These are phyloP conservation scores for Drosophila affinis DNA, from an alignment of 2,888 invertebrate genomes.

Conservation along the genomic window DNA sequence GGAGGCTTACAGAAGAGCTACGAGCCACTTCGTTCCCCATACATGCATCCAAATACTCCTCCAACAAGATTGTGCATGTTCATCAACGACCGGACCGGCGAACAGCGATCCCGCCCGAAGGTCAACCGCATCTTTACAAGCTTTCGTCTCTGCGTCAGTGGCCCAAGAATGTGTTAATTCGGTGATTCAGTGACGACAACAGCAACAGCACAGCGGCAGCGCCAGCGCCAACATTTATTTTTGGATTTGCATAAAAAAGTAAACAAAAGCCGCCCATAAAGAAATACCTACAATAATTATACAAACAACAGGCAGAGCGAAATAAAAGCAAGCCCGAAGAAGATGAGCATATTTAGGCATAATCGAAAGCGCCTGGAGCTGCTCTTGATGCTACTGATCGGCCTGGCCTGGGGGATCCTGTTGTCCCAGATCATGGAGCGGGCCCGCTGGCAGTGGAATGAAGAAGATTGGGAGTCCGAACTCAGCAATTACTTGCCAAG, in stretches of 20 bases:
- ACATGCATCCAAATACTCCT: conserved; percentile 2
- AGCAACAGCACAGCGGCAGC: conserved; percentile 8
- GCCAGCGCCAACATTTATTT: conserved; percentile 3
- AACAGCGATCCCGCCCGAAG: conserved; percentile 46
- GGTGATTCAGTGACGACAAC: conserved; percentile 45
- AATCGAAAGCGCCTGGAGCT: conserved; percentile 55
- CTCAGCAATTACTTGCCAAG: neutral
- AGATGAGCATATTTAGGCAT: conserved; percentile 36
- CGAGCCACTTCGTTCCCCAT: neutral
- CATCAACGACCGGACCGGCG: too few species aligned
- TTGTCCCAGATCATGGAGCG: conserved; percentile 71
- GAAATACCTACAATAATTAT: conserved; percentile 6
- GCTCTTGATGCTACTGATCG: conserved; percentile 66
- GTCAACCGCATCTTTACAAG: conserved; percentile 73
- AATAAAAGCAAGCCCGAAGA: conserved; percentile 6
- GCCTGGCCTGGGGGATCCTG: conserved; percentile 72
- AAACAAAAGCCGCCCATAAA: conserved; percentile 48
- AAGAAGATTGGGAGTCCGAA: neutral
- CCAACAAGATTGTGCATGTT: neutral
- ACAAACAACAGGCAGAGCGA: neutral
- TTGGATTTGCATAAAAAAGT: conserved; percentile 66
- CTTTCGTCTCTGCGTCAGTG: conserved; percentile 61
- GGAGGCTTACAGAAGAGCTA: neutral
- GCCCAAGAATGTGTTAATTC: conserved; percentile 71
- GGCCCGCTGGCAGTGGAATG: conserved; percentile 18